A percentile compares a stretch with the other conserved stretches of the same genome.
phyloP scores from a whole-genome alignment of 2,888 invertebrate species.

The Thecophora atra region DNA sequence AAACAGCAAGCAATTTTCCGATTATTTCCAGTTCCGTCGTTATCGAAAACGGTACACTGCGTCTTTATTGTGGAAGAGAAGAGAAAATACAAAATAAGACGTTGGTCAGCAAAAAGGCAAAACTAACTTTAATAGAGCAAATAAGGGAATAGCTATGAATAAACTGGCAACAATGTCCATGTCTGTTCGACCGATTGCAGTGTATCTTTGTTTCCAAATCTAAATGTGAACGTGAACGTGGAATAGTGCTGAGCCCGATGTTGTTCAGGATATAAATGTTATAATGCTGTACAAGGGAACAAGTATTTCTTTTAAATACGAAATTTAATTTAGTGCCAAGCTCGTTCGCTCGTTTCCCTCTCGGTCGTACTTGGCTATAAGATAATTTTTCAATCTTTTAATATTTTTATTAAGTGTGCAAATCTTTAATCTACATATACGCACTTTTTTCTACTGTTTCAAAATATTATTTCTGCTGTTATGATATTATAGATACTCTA shows the following conservation, averaged over 20 bases:
- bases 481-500: no score
- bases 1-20: constrained; percentile 52
- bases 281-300: neutral
- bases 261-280: no score
- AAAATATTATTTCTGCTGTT: no score
- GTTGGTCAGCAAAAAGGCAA: constrained; percentile 27
- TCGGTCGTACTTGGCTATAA: no score
- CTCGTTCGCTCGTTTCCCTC: no score
- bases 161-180: constrained; percentile 2
- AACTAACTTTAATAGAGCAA: neutral
- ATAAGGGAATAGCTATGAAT: constrained; percentile 6
- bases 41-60: constrained; percentile 42
- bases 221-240: neutral
- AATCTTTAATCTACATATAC: no score
- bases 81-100: constrained; percentile 39
- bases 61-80: constrained; percentile 46
- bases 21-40: constrained; percentile 46
- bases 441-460: no score
- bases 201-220: neutral
- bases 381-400: no score
- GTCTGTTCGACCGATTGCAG: neutral
- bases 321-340: no score
- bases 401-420: no score
- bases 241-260: neutral
- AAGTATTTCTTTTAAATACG: no score